These are phyloP conservation scores for Allacma fusca DNA, from an alignment of 2,888 invertebrate genomes.

Conservation along the genomic window DNA sequence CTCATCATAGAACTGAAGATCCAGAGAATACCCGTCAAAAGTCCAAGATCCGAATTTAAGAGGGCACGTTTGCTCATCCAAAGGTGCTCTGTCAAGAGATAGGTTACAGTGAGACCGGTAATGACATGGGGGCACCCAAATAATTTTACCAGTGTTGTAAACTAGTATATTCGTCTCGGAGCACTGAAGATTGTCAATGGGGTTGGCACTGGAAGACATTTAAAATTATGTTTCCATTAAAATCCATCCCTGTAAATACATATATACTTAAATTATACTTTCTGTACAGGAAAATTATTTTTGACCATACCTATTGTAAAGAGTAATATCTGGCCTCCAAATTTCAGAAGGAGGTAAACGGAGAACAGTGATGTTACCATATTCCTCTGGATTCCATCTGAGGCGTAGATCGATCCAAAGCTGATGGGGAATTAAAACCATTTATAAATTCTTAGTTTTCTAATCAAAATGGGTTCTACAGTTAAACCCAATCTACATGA, in stretches of 20 bases:
- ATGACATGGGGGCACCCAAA: conserved; percentile 53
- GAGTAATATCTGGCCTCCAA: conserved; percentile 68
- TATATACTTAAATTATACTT: too few relatives aligned
- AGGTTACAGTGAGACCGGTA: conserved; percentile 49
- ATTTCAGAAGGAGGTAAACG: conserved; percentile 66
- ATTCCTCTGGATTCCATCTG: conserved; percentile 67
- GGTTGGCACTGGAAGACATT: neutral
- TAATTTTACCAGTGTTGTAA: conserved; percentile 47
- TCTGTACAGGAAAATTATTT: too few relatives aligned
- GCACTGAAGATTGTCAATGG: conserved; percentile 45
- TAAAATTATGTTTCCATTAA: too few relatives aligned
- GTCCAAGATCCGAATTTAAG: conserved; percentile 57
- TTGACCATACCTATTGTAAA: conserved; percentile 69
- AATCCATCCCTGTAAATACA: too few relatives aligned
- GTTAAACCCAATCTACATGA: neutral
- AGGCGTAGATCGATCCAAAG: conserved; percentile 67
- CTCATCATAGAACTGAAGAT: conserved; percentile 48
- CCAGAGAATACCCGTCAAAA: conserved; percentile 53
- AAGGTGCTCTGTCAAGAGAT: conserved; percentile 42
- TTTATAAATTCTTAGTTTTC: too few relatives aligned
- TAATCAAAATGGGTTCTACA: too few relatives aligned
- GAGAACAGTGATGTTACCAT: conserved; percentile 65
- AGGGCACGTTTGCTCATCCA: conserved; percentile 50
- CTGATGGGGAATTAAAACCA: conserved; percentile 46
- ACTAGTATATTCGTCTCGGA: conserved; percentile 49